These are phyloP conservation scores for Polymixis lichenea DNA, from an alignment of 2,888 invertebrate species.

Conservation along the genomic window DNA sequence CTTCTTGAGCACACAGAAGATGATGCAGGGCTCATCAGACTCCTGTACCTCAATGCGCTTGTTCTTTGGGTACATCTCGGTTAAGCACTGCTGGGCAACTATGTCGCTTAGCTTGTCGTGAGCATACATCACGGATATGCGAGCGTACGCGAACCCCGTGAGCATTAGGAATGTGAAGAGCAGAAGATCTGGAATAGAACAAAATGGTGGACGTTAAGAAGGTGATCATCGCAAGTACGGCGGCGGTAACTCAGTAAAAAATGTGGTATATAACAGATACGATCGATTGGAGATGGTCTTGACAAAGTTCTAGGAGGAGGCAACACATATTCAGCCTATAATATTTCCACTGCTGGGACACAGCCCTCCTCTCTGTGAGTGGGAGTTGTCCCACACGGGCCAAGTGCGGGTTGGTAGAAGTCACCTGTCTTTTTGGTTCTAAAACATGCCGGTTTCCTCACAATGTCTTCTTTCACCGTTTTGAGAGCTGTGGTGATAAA, in stretches of 20 bases:
- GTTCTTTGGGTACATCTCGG: slow-evolving; percentile 83
- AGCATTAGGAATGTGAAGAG: slow-evolving; percentile 66
- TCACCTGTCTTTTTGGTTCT: no score
- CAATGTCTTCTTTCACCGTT: no score
- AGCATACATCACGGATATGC: slow-evolving; percentile 86
- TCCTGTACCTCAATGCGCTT: slow-evolving; percentile 81
- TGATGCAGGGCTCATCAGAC: slow-evolving; percentile 86
- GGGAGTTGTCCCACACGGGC: no score
- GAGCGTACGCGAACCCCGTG: slow-evolving; percentile 69
- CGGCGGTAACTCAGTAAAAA: no score
- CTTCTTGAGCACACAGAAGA: slow-evolving; percentile 86
- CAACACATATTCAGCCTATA: no score
- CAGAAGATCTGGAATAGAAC: slow-evolving; percentile 60
- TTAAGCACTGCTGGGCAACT: slow-evolving; percentile 82
- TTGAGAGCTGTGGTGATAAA: no score
- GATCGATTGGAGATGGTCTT: not conserved
- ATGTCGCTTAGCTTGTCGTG: slow-evolving; percentile 83
- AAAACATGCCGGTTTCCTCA: no score
- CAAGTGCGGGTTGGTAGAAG: no score
- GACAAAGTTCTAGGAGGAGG: not conserved
- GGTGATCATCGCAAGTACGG: not conserved
- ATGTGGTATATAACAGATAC: not conserved
- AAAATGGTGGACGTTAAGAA: not conserved
- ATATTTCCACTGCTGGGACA: no score
- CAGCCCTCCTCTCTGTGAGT: no score